Evolutionary conservation across 2,113 vertebrate species (phyloP), one percentile per base, ranked within the genome.

Genomic region (Bothrops jararaca): DNA sequence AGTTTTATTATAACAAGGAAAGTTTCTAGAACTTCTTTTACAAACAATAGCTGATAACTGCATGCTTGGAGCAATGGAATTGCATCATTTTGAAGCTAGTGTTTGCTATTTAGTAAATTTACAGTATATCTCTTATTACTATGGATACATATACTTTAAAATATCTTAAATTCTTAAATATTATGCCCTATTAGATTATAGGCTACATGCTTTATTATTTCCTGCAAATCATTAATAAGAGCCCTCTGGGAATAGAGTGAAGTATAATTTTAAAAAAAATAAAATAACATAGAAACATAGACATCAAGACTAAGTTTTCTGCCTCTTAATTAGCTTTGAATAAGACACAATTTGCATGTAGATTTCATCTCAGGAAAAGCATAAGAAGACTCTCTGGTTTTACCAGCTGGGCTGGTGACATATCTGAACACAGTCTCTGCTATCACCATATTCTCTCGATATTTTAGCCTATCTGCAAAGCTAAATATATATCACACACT

Each of bases 1-100:
- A 98, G 94, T 99, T 99, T 96, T 97, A 98, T 95, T 98, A 98
- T 85, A 96, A 98, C 93, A 96, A 97, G 95, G 98, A 98, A 96
- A 97, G 95, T 92, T 97, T 98, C 96, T 98, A 98, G 97, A 53
- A 3, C 93, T 57, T n/a, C 45, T 45, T 95, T 94, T 80, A 54
- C 12, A 88, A 92, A 85, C 2, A 29, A 4, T 20, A 56, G 91
- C 2, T 39, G 10, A 29, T 52, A 91, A 90, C 91, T 89, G 10
- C 74, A 90, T 69, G 85, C 1, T 60, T 0, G 60, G 12, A 45
- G 20, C 1, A 86, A 12, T 4, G 18, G 58, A 69, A 22, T 26
- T 86, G 6, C 18, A 50, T 0, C 45, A 92, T 48, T 58, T 86
- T 48, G 2, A 91, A 91, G 1, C 34, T 89, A 94, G 93, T 12